Evolutionary conservation across 2,888 invertebrate genomes (phyloP).

Genomic region (Leptopilina syphax): DNA sequence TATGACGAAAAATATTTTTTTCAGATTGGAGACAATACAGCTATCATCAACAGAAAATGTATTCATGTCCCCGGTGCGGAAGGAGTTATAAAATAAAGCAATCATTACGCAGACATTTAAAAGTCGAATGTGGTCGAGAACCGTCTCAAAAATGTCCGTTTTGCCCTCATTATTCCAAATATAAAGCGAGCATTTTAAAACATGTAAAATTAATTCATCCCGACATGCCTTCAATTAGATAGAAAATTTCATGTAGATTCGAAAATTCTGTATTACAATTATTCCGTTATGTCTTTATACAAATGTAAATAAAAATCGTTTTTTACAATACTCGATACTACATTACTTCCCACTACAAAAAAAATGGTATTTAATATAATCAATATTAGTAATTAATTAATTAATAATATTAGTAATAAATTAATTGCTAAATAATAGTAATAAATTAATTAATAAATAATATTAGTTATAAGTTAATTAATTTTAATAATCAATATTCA

Average conservation of each 20-base stretch:
- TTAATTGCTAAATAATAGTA: no score
- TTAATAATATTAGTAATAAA: no score
- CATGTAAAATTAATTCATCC: slow-evolving; percentile 70
- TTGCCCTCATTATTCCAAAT: slow-evolving; percentile 73
- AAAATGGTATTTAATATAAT: no score
- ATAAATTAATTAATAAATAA: no score
- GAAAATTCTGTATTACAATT: neutral
- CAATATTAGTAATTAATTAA: no score
- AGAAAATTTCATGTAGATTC: neutral
- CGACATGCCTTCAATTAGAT: slow-evolving; percentile 48
- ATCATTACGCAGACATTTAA: slow-evolving; percentile 75
- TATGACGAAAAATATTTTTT: slow-evolving; percentile 16
- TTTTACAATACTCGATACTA: no score
- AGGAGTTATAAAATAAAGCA: slow-evolving; percentile 80
- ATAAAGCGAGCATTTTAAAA: slow-evolving; percentile 72
- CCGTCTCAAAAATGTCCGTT: slow-evolving; percentile 73
- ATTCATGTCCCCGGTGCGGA: slow-evolving; percentile 78
- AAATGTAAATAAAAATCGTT: slow-evolving; percentile 15
- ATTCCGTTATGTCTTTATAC: neutral
- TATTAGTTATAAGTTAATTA: no score
- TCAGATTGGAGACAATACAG: slow-evolving; percentile 21
- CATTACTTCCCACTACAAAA: no score
- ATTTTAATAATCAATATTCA: no score
- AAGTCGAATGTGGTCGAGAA: slow-evolving; percentile 75
- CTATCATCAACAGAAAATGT: neutral